Evolutionary conservation across 2,797 vertebrate species (phyloP), one percentile per base, ranked within the genome.

Genomic region (Enteromius afrohamiltoni): DNA sequence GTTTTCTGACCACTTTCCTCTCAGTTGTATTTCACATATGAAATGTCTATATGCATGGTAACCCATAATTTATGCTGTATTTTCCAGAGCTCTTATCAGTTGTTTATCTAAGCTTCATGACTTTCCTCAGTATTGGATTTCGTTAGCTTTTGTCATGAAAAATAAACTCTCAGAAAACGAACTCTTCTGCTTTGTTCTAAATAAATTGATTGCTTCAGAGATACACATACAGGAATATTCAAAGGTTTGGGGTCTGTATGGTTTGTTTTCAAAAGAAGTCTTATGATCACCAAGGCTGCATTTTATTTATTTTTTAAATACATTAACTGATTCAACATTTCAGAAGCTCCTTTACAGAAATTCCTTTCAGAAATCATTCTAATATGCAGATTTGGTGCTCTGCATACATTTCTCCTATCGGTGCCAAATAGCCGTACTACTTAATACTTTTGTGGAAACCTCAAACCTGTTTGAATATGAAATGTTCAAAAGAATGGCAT

Each of bases 41-140:
- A 29, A 67, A 68, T 37, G 21, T 62, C 42, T 73, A 47, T 75
- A 42, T 76, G 37, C 47, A 67, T 75, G 51, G 58, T 21, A 40
- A 34, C 19, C 8, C 21, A 6, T 40, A 17, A 74, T 37, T 82
- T 51, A 82, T 74, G 7, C 26, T 29, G 34, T 42, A 14, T 68
- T 83, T 83, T 76, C 23, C 42, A 2, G 68, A 65, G 21, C 40
- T 83, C 34, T 58, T 68, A 11, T 75, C 45, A 29, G 62, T n/a
- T 67, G 29, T 65, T 82, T 42, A 42, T 10, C 40, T 42, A 42
- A 42, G 9, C 40, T 42, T 73, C 42, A 7, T 47, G 14, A n/a
- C 1, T 10, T 73, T 26, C 34, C 62, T 81, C 42, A 45, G 42
- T 11, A 45, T 45, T 45, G 42, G 42, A 60, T 70, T 47, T 19